phyloP scores from a whole-genome alignment of 1,140 invertebrate species.

The Archivesica marissinica region DNA sequence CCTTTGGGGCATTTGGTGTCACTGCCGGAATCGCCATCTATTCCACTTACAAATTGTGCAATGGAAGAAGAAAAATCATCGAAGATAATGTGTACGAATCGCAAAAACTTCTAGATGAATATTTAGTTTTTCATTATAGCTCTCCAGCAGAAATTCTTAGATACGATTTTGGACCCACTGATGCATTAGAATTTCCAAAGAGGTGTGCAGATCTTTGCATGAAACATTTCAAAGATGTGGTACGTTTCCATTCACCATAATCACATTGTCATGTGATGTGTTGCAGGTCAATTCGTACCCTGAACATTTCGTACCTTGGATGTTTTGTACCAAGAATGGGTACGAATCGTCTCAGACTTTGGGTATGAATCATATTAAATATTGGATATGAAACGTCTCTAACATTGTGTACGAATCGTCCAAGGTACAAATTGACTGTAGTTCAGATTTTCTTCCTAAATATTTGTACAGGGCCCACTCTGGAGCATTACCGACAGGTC shows the following conservation, averaged over 20 bases:
- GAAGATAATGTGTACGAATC: conserved; percentile 80
- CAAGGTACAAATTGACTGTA: too few species aligned
- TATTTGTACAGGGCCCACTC: too few species aligned
- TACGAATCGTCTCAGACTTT: too few species aligned
- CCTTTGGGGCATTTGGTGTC: conserved; percentile 70
- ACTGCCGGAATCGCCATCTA: conserved; percentile 77
- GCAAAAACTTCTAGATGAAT: conserved; percentile 80
- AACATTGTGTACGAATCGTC: too few species aligned
- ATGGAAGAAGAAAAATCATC: conserved; percentile 46
- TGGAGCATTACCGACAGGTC: too few species aligned
- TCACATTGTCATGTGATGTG: not conserved
- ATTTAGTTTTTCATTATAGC: conserved; percentile 82
- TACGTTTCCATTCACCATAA: not conserved
- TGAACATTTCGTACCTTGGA: too few species aligned
- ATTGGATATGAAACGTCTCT: too few species aligned
- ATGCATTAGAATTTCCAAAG: conserved; percentile 81
- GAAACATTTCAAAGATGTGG: conserved; percentile 72
- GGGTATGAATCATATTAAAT: too few species aligned
- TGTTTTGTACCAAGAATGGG: too few species aligned
- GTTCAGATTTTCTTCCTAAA: too few species aligned
- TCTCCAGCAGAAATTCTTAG: conserved; percentile 72
- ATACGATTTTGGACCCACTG: conserved; percentile 78
- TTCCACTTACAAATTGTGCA: conserved; percentile 75
- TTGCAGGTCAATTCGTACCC: too few species aligned
- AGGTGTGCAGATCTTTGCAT: conserved; percentile 82